A percentile compares a stretch with the other conserved stretches of the same genome.
Conservation (phyloP, 2,113 vertebrate species). For the Montifringilla adamsi region DNA sequence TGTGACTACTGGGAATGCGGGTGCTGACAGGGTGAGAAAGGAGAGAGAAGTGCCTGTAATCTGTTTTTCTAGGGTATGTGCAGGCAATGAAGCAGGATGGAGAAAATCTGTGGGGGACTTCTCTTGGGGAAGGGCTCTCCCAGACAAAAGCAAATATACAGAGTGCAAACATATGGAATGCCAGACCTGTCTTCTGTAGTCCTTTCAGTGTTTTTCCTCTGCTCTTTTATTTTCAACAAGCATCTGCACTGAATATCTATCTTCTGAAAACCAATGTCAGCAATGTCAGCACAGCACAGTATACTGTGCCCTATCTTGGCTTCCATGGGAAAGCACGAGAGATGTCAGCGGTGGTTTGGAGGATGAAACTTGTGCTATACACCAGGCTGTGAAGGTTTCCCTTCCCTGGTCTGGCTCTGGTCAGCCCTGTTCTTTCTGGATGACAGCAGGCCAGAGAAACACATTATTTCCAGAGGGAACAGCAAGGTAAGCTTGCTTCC, state of each 20-base stretch:
- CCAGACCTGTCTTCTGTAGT: not conserved
- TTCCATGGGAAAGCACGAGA: not conserved
- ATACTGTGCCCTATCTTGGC: not conserved
- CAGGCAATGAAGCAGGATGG: not conserved
- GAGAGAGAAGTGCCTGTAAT: not conserved
- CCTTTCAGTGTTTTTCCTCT: not conserved
- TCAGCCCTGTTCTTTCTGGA: not conserved
- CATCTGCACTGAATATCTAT: not conserved
- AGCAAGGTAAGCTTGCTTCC: not conserved
- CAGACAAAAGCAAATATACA: not conserved
- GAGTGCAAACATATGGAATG: not conserved
- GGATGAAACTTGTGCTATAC: not conserved
- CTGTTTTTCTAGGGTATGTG: not conserved
- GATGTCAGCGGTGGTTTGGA: not conserved
- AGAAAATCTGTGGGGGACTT: not conserved
- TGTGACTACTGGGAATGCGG: not conserved
- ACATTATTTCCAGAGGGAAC: not conserved
- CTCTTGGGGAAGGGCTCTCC: not conserved
- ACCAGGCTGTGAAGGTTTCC: not conserved
- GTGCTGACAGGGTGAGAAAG: not conserved
- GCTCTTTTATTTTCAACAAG: not conserved
- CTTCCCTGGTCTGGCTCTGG: not conserved
- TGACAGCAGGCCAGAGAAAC: not conserved
- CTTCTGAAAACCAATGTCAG: not conserved
- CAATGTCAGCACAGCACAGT: no score